A percentile compares a stretch with the other conserved stretches of the same genome.
Evolutionary conservation across 2,113 vertebrate genomes (phyloP).

Genomic region (Cyprinodon variegatus): DNA sequence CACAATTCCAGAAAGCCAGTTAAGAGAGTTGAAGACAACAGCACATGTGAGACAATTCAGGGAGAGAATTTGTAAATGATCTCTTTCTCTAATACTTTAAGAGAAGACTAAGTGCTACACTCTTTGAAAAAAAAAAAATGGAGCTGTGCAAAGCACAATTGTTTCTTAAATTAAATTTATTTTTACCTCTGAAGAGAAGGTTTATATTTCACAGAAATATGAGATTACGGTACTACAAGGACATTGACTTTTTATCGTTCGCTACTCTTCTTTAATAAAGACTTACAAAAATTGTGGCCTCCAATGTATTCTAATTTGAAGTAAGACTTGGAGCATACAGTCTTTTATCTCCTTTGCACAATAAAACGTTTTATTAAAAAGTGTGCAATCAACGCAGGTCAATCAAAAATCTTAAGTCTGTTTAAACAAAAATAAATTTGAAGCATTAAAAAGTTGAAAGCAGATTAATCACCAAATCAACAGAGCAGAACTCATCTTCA

Average conservation of each 20-base stretch:
- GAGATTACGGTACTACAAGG: background rate
- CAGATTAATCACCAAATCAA: background rate
- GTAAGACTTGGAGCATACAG: background rate
- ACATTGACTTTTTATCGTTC: background rate
- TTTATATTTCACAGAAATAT: background rate
- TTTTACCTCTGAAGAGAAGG: background rate
- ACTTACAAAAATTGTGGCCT: background rate
- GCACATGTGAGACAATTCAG: background rate
- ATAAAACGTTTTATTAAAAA: background rate
- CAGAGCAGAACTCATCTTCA: background rate
- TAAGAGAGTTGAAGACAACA: background rate
- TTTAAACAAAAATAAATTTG: conserved; percentile 1
- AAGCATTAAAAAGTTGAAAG: background rate
- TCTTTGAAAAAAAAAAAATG: background rate
- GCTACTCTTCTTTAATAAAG: background rate
- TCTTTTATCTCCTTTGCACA: background rate
- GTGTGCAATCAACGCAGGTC: background rate
- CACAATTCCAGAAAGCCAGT: background rate
- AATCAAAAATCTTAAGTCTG: background rate
- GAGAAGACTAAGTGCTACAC: background rate
- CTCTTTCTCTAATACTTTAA: background rate
- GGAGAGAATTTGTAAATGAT: background rate
- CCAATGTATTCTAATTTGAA: conserved; percentile 16
- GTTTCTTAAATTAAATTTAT: background rate
- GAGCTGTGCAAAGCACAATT: background rate